Conservation (phyloP, 2,888 invertebrate species). For the Cheilosia vernalis region DNA sequence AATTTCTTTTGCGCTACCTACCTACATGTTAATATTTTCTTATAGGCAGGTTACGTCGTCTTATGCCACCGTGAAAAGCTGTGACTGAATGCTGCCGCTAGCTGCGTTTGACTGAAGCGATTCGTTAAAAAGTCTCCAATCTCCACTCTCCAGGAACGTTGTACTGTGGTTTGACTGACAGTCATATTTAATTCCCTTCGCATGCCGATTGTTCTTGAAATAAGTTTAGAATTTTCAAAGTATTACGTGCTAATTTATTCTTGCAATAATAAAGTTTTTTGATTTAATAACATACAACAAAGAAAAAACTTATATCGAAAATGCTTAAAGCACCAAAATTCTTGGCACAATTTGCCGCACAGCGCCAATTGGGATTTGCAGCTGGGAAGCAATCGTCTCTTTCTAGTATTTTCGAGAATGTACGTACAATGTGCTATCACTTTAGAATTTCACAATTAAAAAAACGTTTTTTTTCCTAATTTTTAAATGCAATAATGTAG, state of each 20-base stretch:
- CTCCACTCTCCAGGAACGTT: background rate
- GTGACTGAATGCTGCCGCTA: too few species aligned
- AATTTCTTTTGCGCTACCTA: too few species aligned
- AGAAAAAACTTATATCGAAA: slow-evolving; percentile 58
- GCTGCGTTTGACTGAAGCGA: too few species aligned
- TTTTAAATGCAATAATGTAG: background rate
- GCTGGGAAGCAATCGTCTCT: slow-evolving; percentile 76
- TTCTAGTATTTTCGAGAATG: slow-evolving; percentile 82
- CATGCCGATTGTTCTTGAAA: slow-evolving; percentile 17
- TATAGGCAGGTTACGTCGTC: too few species aligned
- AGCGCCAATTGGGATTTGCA: slow-evolving; percentile 76
- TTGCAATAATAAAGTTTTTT: slow-evolving; percentile 55
- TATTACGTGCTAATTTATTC: slow-evolving; percentile 74
- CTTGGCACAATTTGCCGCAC: slow-evolving; percentile 79
- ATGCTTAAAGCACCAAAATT: slow-evolving; percentile 81
- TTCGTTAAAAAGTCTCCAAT: background rate
- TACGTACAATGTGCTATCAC: slow-evolving; percentile 76
- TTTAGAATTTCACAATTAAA: slow-evolving; percentile 53
- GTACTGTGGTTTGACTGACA: slow-evolving; percentile 33
- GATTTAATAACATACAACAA: slow-evolving; percentile 59
- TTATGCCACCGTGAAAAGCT: too few species aligned
- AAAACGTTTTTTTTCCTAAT: slow-evolving; percentile 1
- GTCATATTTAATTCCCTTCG: slow-evolving; percentile 46
- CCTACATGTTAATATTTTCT: too few species aligned
- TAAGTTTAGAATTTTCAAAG: slow-evolving; percentile 18